Conservation (phyloP, 2,888 invertebrate species). For the Petrophora chlorosata region DNA sequence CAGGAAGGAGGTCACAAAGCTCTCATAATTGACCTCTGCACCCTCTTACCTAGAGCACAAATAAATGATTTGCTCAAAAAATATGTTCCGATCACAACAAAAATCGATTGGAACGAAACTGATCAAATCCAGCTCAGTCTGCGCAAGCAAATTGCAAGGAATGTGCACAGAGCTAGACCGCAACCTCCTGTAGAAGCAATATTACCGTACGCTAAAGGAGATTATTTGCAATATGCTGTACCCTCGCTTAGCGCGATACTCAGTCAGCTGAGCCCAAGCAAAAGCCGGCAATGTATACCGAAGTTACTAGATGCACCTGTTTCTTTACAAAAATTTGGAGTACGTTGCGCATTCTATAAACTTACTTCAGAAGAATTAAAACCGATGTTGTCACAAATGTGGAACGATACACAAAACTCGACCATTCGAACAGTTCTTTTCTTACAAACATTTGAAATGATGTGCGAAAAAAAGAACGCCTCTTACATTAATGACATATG, state of each 20-base stretch:
- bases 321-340: slow-evolving; percentile 63
- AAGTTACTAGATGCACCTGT: slow-evolving; percentile 54
- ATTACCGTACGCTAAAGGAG: slow-evolving; percentile 59
- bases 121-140: slow-evolving; percentile 51
- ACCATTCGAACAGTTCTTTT: slow-evolving; percentile 45
- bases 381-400: slow-evolving; percentile 47
- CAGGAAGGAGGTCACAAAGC: slow-evolving; percentile 46
- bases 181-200: slow-evolving; percentile 51
- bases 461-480: slow-evolving; percentile 2
- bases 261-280: slow-evolving; percentile 48
- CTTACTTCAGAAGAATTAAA: slow-evolving; percentile 45
- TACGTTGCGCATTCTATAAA: slow-evolving; percentile 53
- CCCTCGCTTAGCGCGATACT: slow-evolving; percentile 60
- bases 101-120: slow-evolving; percentile 53
- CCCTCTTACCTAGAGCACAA: slow-evolving; percentile 42
- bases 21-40: slow-evolving; percentile 49
- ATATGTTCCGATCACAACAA: slow-evolving; percentile 52
- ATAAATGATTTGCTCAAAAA: slow-evolving; percentile 47
- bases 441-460: slow-evolving; percentile 1
- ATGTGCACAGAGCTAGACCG: slow-evolving; percentile 62
- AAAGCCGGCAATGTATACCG: slow-evolving; percentile 44
- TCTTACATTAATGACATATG: slow-evolving; percentile 5
- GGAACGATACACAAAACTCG: slow-evolving; percentile 54
- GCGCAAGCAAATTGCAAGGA: slow-evolving; percentile 57
- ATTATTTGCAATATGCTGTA: slow-evolving; percentile 59